Evolutionary conservation across 2,888 invertebrate species (phyloP), one percentile per base, ranked within the genome.

Genomic region (Hartigia nigra): DNA sequence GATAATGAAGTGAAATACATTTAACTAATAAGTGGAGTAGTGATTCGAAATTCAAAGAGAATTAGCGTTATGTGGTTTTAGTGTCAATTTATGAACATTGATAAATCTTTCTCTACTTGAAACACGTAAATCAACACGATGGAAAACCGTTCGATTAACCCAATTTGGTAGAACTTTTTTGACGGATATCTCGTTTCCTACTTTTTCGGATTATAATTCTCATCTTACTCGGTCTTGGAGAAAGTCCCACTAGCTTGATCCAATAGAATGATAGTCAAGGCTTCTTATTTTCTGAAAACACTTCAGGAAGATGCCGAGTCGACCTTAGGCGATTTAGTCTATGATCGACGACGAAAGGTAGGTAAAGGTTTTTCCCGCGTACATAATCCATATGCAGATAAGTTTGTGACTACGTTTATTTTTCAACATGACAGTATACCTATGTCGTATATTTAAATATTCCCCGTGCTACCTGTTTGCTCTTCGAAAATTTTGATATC

Each of bases 251-350:
- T 23, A 23, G 23, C 9, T 55, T 55, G 55, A 55, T 55, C 14
- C 55, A 55, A 12, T 36, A 80, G 77, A 31, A 82, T 82, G 81
- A 78, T 82, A 12, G 78, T 83, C 34, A 85, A 83, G 81, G 78
- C 80, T 12, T 77, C 82, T 23, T 82, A 81, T 31, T 80, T 81
- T 69, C 78, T 85, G 70, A 84, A 79, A 74, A 83, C 82, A 4
- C 80, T 86, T 74, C 81, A 86, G 75, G 84, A 84, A 77, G 79
- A 83, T 74, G 80, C 81, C n/a, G 85, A 84, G 70, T 77, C 75
- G 12, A 76, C 78, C 72, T 70, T 81, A 11, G 69, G 78, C 12
- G 84, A 85, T 78, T 77, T 74, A 31, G 34, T 77, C 12, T 70
- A 80, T 12, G 80, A 81, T 70, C 76, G 55, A 37, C 76, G 74